A percentile compares a stretch with the other conserved stretches of the same genome.
phyloP scores from a whole-genome alignment of 2,888 invertebrate genomes.

The Eristalis intricaria region DNA sequence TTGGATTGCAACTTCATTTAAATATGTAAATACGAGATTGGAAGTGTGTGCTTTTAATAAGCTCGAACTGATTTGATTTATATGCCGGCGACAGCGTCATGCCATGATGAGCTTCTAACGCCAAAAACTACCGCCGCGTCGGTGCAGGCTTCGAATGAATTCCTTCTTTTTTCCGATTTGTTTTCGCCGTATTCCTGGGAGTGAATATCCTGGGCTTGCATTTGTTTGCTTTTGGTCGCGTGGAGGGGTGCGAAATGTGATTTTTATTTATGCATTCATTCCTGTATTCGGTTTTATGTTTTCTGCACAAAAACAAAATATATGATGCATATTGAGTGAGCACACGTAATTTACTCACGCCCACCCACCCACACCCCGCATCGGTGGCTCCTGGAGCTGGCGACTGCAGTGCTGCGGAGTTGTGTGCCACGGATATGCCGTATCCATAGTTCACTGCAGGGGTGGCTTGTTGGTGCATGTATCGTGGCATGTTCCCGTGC shows the following conservation, averaged over 20 bases:
- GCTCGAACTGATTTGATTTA: conserved; percentile 68
- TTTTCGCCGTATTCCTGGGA: background rate
- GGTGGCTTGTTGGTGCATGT: conserved; percentile 21
- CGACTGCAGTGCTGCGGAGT: conserved; percentile 51
- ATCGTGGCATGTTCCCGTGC: background rate
- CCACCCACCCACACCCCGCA: background rate
- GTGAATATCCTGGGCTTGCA: conserved; percentile 8
- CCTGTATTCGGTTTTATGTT: conserved; percentile 61
- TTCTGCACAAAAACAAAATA: conserved; percentile 47
- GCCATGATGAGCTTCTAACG: background rate
- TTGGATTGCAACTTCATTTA: conserved; percentile 68
- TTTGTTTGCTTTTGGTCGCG: conserved; percentile 39
- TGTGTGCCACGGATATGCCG: conserved; percentile 18
- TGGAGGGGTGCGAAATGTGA: conserved; percentile 36
- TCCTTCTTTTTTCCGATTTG: background rate
- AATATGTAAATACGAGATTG: conserved; percentile 66
- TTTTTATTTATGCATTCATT: conserved; percentile 70
- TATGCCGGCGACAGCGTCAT: conserved; percentile 26
- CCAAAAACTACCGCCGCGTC: background rate
- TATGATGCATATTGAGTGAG: conserved; percentile 68
- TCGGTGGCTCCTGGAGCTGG: background rate
- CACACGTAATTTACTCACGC: conserved; percentile 50
- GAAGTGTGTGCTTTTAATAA: conserved; percentile 66
- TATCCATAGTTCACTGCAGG: conserved; percentile 25
- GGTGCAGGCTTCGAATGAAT: background rate